These are phyloP conservation scores for Morpho helenor DNA, from an alignment of 2,888 invertebrate genomes.

Conservation along the genomic window DNA sequence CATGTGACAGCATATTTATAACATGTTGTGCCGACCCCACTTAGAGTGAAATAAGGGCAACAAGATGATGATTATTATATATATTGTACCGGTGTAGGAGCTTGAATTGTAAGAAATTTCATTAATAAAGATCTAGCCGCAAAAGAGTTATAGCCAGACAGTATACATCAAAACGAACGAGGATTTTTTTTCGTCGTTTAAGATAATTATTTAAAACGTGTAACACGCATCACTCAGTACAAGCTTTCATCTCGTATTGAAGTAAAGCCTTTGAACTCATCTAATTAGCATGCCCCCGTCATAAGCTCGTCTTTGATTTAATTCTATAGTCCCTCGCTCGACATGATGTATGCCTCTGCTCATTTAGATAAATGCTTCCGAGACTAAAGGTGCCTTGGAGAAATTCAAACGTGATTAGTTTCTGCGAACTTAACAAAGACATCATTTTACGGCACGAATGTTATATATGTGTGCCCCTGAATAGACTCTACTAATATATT, in stretches of 20 bases:
- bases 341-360: constrained; percentile 19
- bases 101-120: no score
- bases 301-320: constrained; percentile 23
- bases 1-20: no score
- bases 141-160: not conserved
- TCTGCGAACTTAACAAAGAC: constrained; percentile 9
- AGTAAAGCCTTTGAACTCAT: constrained; percentile 15
- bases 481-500: not conserved
- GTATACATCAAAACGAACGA: not conserved
- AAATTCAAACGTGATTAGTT: constrained; percentile 12
- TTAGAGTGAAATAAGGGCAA: no score
- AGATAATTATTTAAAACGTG: constrained; percentile 1
- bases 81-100: no score
- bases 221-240: constrained; percentile 4
- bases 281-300: constrained; percentile 23
- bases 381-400: constrained; percentile 12
- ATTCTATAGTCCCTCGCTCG: constrained; percentile 17
- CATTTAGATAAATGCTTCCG: constrained; percentile 13
- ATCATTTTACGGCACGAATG: constrained; percentile 4
- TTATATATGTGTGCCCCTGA: not conserved
- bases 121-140: no score
- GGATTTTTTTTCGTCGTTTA: not conserved
- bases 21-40: no score
- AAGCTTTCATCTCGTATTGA: constrained; percentile 4
- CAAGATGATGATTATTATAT: not conserved